These are phyloP conservation scores for Probosciger aterrimus DNA, from an alignment of 2,113 vertebrate species.

Conservation along the genomic window DNA sequence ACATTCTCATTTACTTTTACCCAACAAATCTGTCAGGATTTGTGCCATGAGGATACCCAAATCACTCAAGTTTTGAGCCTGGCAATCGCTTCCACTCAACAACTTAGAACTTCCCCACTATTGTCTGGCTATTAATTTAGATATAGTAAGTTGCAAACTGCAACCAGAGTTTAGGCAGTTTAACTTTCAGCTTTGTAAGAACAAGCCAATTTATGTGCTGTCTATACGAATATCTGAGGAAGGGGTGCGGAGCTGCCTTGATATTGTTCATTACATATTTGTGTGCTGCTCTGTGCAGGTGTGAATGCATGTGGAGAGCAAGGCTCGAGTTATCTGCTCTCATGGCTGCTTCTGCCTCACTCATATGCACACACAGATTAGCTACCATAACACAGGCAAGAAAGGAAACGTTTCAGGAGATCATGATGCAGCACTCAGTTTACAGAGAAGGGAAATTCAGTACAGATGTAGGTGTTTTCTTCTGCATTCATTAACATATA, in stretches of 20 bases:
- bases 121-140: background rate
- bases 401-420: background rate
- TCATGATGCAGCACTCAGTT: background rate
- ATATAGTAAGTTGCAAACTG: background rate
- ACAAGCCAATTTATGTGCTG: background rate
- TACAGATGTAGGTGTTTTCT: background rate
- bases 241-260: background rate
- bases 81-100: background rate
- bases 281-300: background rate
- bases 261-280: background rate
- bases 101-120: background rate
- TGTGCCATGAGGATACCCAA: background rate
- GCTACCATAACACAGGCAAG: background rate
- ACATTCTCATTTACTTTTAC: background rate
- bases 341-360: background rate
- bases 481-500: background rate
- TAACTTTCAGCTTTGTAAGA: background rate
- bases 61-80: background rate
- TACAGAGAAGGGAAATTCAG: slow-evolving; percentile 3
- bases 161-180: background rate
- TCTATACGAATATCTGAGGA: rapidly evolving
- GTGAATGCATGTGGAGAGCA: background rate
- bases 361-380: background rate
- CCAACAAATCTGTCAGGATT: background rate
- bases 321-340: background rate